phyloP scores from a whole-genome alignment of 1,140 invertebrate species.

The Trichoplusia ni region DNA sequence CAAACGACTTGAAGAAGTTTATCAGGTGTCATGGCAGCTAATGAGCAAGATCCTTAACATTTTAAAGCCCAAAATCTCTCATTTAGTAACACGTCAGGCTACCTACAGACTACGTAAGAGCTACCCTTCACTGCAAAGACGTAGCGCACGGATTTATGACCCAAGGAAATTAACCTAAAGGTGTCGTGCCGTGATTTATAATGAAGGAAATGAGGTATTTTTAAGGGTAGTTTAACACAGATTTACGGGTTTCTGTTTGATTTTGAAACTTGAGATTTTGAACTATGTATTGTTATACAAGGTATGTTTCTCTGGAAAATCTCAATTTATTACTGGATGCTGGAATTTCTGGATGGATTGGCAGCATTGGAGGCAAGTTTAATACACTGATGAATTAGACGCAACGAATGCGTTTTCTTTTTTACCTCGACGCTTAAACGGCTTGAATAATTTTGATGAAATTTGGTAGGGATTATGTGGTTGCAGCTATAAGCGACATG shows the following conservation, averaged over 20 bases:
- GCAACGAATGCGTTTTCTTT: too few species aligned
- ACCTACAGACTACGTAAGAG: conserved; percentile 30
- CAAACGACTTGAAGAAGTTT: too few species aligned
- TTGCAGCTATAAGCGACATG: too few species aligned
- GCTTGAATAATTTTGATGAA: too few species aligned
- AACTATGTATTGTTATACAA: neutral
- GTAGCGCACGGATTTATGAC: conserved; percentile 55
- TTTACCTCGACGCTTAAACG: too few species aligned
- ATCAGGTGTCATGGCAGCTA: too few species aligned
- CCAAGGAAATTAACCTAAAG: conserved; percentile 64
- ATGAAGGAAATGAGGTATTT: conserved; percentile 59
- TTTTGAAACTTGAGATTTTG: conserved; percentile 13
- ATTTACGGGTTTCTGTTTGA: conserved; percentile 1
- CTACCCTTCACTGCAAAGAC: conserved; percentile 14
- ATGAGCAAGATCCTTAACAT: neutral
- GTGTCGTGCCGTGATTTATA: conserved; percentile 65
- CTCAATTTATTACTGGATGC: too few species aligned
- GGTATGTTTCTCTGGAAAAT: neutral
- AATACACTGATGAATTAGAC: too few species aligned
- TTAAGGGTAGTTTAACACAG: conserved; percentile 46
- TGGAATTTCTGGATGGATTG: too few species aligned
- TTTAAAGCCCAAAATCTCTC: neutral
- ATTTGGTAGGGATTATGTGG: too few species aligned
- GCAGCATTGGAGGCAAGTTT: too few species aligned
- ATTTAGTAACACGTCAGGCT: neutral